These are phyloP conservation scores for Heliconius erato DNA, from an alignment of 2,888 invertebrate species.

Conservation along the genomic window DNA sequence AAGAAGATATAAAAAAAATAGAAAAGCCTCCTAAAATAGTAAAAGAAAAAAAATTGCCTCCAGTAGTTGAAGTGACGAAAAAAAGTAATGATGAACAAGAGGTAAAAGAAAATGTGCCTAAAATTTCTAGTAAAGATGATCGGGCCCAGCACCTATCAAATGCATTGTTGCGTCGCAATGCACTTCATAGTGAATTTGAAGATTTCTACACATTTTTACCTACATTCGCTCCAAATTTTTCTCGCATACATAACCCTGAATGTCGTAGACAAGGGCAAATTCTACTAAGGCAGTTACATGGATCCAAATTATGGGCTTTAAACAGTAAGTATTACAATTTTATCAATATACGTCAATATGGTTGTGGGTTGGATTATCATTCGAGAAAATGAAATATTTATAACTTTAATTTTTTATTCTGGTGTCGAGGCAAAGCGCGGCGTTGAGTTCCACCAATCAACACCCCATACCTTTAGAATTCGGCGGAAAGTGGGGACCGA, in stretches of 20 bases:
- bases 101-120: slow-evolving; percentile 42
- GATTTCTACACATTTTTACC: slow-evolving; percentile 88
- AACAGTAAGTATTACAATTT: slow-evolving; percentile 86
- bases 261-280: slow-evolving; percentile 90
- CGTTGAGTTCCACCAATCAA: no score
- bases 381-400: no score
- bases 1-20: slow-evolving; percentile 36
- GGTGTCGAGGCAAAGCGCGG: no score
- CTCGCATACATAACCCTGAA: slow-evolving; percentile 87
- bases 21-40: slow-evolving; percentile 30
- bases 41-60: slow-evolving; percentile 25
- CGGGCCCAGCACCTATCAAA: slow-evolving; percentile 73
- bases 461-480: no score
- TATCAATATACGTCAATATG: background rate
- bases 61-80: slow-evolving; percentile 30
- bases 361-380: background rate
- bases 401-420: no score
- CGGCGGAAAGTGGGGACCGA: no score
- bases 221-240: slow-evolving; percentile 89
- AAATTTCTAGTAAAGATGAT: slow-evolving; percentile 62
- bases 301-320: slow-evolving; percentile 89
- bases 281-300: slow-evolving; percentile 88
- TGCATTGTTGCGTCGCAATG: slow-evolving; percentile 74
- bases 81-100: slow-evolving; percentile 33
- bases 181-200: slow-evolving; percentile 85